These are phyloP conservation scores for Clostera curtula DNA, from an alignment of 2,888 invertebrate species.

Conservation along the genomic window DNA sequence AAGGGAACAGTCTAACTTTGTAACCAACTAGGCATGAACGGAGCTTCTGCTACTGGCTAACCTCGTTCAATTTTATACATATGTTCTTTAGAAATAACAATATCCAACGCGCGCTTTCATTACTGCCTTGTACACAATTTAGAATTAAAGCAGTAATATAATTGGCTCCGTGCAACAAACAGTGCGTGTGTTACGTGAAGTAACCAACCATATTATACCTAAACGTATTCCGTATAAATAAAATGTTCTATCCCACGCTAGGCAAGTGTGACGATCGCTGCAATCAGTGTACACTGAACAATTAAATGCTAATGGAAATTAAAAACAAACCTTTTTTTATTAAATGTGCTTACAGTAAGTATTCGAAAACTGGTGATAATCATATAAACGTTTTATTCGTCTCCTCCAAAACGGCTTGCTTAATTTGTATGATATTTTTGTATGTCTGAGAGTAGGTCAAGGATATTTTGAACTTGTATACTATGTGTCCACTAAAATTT, in stretches of 20 bases:
- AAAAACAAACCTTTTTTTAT: too few relatives aligned
- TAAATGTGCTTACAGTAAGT: too few relatives aligned
- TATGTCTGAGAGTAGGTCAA: too few relatives aligned
- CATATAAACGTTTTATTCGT: too few relatives aligned
- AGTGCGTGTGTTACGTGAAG: background rate
- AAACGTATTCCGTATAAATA: constrained; percentile 25
- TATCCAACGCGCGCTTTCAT: constrained; percentile 4
- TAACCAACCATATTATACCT: constrained; percentile 2
- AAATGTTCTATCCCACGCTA: constrained; percentile 37
- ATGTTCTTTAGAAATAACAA: constrained; percentile 11
- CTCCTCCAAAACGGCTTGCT: too few relatives aligned
- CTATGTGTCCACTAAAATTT: too few relatives aligned
- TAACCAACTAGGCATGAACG: constrained; percentile 24
- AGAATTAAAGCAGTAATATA: constrained; percentile 4
- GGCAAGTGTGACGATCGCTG: constrained; percentile 41
- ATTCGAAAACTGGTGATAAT: too few relatives aligned
- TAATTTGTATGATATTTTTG: too few relatives aligned
- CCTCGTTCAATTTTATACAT: background rate
- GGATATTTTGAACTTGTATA: too few relatives aligned
- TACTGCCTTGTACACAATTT: background rate
- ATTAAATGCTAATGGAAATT: constrained; percentile 11
- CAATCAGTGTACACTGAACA: constrained; percentile 23
- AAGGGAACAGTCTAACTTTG: too few relatives aligned
- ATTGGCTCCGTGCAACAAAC: background rate
- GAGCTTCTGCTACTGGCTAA: too few relatives aligned